These are phyloP conservation scores for Pemphredon lugubris DNA, from an alignment of 2,888 invertebrate species.

Conservation along the genomic window DNA sequence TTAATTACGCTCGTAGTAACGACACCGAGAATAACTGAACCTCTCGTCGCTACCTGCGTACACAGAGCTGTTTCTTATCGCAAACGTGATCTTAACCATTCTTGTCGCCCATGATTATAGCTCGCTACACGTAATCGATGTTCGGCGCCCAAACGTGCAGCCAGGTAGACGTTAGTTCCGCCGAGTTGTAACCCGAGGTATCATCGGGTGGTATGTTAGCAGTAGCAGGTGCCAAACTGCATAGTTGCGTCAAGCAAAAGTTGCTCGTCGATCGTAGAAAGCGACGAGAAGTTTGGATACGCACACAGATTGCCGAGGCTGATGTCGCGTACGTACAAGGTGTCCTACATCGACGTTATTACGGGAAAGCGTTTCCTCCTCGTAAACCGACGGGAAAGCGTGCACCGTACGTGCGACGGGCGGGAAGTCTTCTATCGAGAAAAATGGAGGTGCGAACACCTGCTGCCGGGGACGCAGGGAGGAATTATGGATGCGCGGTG, in stretches of 20 bases:
- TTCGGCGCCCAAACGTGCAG: slow-evolving; percentile 2
- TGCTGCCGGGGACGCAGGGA: not conserved
- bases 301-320: not conserved
- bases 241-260: slow-evolving; percentile 9
- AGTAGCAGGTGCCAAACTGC: slow-evolving; percentile 24
- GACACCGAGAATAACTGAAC: too few relatives aligned
- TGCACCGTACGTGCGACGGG: slow-evolving; percentile 13
- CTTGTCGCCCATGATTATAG: too few relatives aligned
- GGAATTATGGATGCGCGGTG: slow-evolving; percentile 6
- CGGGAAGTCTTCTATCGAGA: slow-evolving; percentile 26
- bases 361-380: slow-evolving; percentile 13
- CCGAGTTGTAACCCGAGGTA: slow-evolving; percentile 19
- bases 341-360: slow-evolving; percentile 2
- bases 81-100: too few relatives aligned
- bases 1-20: too few relatives aligned
- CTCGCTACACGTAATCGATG: not conserved
- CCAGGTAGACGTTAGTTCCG: slow-evolving; percentile 27
- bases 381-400: slow-evolving; percentile 14
- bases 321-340: not conserved
- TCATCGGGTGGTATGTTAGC: slow-evolving; percentile 17
- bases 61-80: too few relatives aligned
- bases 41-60: too few relatives aligned
- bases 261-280: not conserved
- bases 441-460: slow-evolving; percentile 29
- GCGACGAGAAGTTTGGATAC: not conserved